Conservation (phyloP, 2,113 vertebrate genomes). For the Amazona vittata region DNA sequence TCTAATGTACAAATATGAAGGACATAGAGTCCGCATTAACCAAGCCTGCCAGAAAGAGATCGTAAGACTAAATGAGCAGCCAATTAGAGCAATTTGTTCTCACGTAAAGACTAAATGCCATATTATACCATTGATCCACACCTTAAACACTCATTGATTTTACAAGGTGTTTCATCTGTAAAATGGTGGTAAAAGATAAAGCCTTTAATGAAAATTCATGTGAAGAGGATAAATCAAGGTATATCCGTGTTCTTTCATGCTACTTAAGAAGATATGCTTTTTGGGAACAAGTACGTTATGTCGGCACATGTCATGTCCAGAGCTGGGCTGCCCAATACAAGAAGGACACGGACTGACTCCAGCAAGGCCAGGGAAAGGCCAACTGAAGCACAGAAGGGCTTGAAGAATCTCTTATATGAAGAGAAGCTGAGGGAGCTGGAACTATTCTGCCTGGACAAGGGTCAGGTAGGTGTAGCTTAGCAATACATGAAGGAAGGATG, state of each 20-base stretch:
- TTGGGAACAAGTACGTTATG: background rate
- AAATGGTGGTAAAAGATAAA: background rate
- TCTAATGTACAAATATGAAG: background rate
- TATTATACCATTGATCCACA: constrained; percentile 11
- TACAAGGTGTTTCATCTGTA: background rate
- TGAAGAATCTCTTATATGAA: background rate
- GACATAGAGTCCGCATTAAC: background rate
- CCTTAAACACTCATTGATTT: constrained; percentile 43
- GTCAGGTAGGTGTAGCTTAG: background rate
- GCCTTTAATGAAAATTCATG: constrained; percentile 29
- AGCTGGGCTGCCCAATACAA: background rate
- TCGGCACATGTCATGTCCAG: background rate
- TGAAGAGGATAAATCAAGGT: background rate
- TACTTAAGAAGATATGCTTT: background rate
- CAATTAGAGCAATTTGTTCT: constrained; percentile 29
- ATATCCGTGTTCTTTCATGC: background rate
- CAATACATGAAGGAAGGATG: background rate
- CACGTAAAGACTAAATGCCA: constrained; percentile 5
- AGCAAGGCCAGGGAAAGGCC: background rate
- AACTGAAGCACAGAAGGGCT: background rate
- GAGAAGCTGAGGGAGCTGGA: background rate
- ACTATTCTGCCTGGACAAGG: background rate
- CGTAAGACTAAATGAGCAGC: background rate
- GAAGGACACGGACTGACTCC: background rate
- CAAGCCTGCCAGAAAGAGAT: background rate